Evolutionary conservation across 2,888 invertebrate species (phyloP).

Genomic region (Apodemia duryi): DNA sequence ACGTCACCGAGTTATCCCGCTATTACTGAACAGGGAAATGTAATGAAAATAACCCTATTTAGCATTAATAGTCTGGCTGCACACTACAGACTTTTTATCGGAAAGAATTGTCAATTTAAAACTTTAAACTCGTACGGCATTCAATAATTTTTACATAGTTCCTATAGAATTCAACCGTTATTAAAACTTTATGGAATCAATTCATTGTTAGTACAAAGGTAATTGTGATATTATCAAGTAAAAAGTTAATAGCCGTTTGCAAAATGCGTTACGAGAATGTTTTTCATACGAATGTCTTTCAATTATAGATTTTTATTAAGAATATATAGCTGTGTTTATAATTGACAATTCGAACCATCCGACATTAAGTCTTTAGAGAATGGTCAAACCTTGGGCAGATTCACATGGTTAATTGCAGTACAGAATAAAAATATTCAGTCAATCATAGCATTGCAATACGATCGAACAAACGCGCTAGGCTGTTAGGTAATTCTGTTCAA

Average conservation of each 20-base stretch:
- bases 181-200: background rate
- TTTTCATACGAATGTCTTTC: too few species aligned
- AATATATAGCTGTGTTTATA: background rate
- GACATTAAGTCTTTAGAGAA: background rate
- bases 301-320: too few species aligned
- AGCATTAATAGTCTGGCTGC: constrained; percentile 39
- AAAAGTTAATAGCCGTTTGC: too few species aligned
- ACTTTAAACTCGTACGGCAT: background rate
- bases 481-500: background rate
- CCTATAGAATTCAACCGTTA: background rate
- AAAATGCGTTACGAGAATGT: too few species aligned
- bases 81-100: constrained; percentile 20
- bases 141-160: background rate
- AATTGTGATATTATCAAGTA: too few species aligned
- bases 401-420: background rate
- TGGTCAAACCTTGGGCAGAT: constrained; percentile 8
- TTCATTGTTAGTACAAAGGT: too few species aligned
- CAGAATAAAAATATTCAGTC: background rate
- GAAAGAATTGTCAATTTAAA: background rate
- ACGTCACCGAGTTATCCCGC: constrained; percentile 67
- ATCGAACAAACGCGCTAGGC: background rate
- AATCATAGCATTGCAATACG: background rate
- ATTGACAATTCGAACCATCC: background rate
- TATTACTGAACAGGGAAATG: constrained; percentile 57
- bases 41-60: constrained; percentile 55